Evolutionary conservation across 2,888 invertebrate species (phyloP).

Genomic region (Lasiommata megera): DNA sequence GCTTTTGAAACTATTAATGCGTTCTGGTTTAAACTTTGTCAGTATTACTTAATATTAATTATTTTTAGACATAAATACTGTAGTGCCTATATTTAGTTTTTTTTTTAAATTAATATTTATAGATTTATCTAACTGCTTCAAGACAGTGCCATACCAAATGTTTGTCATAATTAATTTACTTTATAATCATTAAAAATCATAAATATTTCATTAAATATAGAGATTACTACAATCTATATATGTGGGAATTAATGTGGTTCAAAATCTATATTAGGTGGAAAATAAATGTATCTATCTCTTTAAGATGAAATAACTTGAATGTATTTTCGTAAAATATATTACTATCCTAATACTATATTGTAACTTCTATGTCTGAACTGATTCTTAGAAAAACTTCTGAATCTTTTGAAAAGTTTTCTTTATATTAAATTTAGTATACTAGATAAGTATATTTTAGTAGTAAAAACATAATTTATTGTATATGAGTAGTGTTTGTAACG

Average conservation of each 20-base stretch:
- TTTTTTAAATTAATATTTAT: background rate
- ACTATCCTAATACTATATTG: conserved; percentile 11
- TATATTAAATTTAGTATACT: background rate
- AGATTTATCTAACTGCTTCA: conserved; percentile 22
- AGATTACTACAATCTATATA: background rate
- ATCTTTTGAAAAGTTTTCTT: conserved; percentile 26
- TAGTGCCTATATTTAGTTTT: background rate
- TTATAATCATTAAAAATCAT: background rate
- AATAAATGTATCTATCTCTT: conserved; percentile 5
- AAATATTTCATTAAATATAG: conserved; percentile 5
- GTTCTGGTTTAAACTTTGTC: too few species aligned
- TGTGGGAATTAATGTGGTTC: background rate
- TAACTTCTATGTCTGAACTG: conserved; percentile 4
- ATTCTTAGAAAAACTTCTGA: conserved; percentile 4
- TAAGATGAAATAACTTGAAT: conserved; percentile 1
- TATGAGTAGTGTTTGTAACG: background rate
- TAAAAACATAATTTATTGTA: background rate
- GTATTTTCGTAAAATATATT: conserved; percentile 31
- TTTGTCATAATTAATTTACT: conserved; percentile 4
- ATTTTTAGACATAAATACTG: background rate
- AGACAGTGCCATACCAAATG: conserved; percentile 43
- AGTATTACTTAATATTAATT: background rate
- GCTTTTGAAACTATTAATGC: too few species aligned
- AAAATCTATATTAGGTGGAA: conserved; percentile 3
- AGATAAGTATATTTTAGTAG: background rate